Percentiles rank a stretch among this genome's conserved stretches.
phyloP scores from a whole-genome alignment of 2,888 invertebrate species.

The Phortica magna region DNA sequence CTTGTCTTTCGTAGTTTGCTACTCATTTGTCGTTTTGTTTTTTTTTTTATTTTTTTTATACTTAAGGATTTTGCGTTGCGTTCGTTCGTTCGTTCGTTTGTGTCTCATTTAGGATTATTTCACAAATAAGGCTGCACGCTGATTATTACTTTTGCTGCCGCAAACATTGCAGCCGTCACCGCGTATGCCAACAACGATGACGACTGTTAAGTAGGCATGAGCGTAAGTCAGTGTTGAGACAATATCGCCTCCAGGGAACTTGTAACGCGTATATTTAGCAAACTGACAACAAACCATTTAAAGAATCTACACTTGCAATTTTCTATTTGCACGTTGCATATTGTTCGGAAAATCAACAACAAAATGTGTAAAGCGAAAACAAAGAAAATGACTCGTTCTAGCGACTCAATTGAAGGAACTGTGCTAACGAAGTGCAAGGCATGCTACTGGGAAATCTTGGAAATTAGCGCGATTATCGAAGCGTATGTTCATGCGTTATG shows the following conservation, averaged over 20 bases:
- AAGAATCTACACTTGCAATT: slow-evolving; percentile 46
- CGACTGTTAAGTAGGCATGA: slow-evolving; percentile 62
- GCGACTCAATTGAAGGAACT: not conserved
- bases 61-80: slow-evolving; percentile 12
- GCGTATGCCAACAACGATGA: not conserved
- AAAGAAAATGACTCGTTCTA: not conserved
- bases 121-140: slow-evolving; percentile 4
- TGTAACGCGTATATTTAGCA: slow-evolving; percentile 42
- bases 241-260: slow-evolving; percentile 65
- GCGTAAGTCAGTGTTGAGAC: slow-evolving; percentile 34
- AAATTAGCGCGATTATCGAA: slow-evolving; percentile 77
- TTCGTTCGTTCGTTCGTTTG: slow-evolving; percentile 3
- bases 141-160: slow-evolving; percentile 5
- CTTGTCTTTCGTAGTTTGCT: slow-evolving; percentile 37
- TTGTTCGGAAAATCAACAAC: slow-evolving; percentile 69
- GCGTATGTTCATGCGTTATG: slow-evolving; percentile 55
- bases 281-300: slow-evolving; percentile 26
- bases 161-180: not conserved
- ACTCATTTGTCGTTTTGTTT: slow-evolving; percentile 22
- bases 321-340: slow-evolving; percentile 70
- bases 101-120: not conserved
- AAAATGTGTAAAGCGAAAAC: slow-evolving; percentile 41
- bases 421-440: slow-evolving; percentile 57
- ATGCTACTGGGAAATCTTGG: slow-evolving; percentile 76
- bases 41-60: not conserved